These are phyloP conservation scores for Samia ricini DNA, from an alignment of 1,140 invertebrate genomes.

Conservation along the genomic window DNA sequence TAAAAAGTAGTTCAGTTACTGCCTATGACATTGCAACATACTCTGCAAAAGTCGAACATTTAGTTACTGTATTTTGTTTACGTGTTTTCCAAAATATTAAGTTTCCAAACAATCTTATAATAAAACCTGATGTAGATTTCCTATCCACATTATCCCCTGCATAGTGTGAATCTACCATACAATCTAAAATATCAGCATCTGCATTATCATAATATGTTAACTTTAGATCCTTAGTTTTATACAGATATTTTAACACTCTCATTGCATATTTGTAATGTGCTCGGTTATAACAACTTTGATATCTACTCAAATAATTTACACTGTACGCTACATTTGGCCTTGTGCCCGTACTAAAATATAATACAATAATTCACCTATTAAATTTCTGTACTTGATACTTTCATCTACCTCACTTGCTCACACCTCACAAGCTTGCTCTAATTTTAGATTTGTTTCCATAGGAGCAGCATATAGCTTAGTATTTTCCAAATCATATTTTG, in stretches of 20 bases:
- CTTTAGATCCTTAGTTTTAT: slow-evolving; percentile 49
- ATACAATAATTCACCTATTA: slow-evolving; percentile 53
- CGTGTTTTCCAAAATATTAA: slow-evolving; percentile 48
- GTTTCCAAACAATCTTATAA: slow-evolving; percentile 49
- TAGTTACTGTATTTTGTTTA: slow-evolving; percentile 43
- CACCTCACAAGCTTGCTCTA: slow-evolving; percentile 47
- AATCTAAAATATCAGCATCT: slow-evolving; percentile 43
- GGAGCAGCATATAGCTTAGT: slow-evolving; percentile 49
- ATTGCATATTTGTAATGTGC: slow-evolving; percentile 60
- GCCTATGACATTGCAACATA: slow-evolving; percentile 27
- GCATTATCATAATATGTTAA: slow-evolving; percentile 43
- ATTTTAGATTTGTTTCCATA: slow-evolving; percentile 66
- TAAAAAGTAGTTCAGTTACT: slow-evolving; percentile 36
- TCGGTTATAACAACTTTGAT: slow-evolving; percentile 40
- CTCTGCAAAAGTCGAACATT: slow-evolving; percentile 35
- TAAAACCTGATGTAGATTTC: slow-evolving; percentile 52
- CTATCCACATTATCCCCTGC: slow-evolving; percentile 54
- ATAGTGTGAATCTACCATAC: slow-evolving; percentile 54
- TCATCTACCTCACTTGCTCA: slow-evolving; percentile 34
- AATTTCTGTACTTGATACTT: slow-evolving; percentile 48
- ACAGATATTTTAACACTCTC: slow-evolving; percentile 46
- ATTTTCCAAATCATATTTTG: slow-evolving; percentile 52
- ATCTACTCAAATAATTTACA: slow-evolving; percentile 35
- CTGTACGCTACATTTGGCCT: slow-evolving; percentile 49
- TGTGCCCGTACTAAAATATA: slow-evolving; percentile 61